These are phyloP conservation scores for Melanophora roralis DNA, from an alignment of 2,888 invertebrate species.

Conservation along the genomic window DNA sequence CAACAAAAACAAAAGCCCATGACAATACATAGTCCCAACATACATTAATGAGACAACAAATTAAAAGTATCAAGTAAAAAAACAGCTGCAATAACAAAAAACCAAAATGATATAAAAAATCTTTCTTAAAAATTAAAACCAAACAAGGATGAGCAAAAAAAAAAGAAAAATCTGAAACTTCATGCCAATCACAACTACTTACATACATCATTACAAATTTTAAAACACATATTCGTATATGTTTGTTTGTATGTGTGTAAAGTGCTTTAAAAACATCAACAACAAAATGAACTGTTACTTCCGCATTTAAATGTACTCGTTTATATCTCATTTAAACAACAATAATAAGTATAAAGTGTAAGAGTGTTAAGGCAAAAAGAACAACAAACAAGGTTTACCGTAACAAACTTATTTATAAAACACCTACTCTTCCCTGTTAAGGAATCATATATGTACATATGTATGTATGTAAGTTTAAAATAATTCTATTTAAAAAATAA, in stretches of 20 bases:
- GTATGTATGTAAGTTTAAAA: neutral
- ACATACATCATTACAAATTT: too few species aligned
- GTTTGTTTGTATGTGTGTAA: too few species aligned
- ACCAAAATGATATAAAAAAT: neutral
- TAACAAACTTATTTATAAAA: neutral
- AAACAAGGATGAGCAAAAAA: neutral
- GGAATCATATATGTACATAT: too few species aligned
- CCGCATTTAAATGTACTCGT: neutral
- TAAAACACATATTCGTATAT: too few species aligned
- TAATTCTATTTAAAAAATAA: constrained; percentile 56
- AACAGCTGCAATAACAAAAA: neutral
- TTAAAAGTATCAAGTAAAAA: neutral
- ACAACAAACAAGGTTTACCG: constrained; percentile 5
- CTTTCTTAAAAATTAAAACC: neutral
- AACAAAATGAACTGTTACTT: neutral
- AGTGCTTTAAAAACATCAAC: neutral
- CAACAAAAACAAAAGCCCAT: neutral
- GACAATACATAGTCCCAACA: too few species aligned
- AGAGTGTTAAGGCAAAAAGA: neutral
- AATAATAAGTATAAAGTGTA: too few species aligned
- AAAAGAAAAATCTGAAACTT: neutral
- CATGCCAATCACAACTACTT: too few species aligned
- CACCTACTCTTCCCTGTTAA: too few species aligned
- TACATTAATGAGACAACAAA: neutral
- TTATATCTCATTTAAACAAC: neutral